These are phyloP conservation scores for Napeogenes sylphis DNA, from an alignment of 2,888 invertebrate genomes.

Conservation along the genomic window DNA sequence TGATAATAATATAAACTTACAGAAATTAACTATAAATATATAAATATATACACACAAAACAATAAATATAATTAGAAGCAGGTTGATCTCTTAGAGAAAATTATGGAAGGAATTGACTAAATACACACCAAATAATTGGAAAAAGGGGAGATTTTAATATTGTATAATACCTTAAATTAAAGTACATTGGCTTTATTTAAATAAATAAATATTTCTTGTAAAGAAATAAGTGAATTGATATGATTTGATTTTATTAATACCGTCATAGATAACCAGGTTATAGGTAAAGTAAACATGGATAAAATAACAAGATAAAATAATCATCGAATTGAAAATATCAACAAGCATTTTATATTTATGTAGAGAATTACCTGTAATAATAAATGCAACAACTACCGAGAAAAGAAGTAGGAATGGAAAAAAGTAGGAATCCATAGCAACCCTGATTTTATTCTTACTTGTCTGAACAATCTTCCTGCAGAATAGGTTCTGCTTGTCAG, in stretches of 20 bases:
- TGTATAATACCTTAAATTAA: background rate
- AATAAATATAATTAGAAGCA: no score
- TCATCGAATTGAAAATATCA: background rate
- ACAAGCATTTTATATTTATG: background rate
- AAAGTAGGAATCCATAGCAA: no score
- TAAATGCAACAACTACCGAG: background rate
- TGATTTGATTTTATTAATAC: background rate
- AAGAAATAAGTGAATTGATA: no score
- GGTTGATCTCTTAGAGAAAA: no score
- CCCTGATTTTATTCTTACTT: constrained; percentile 59
- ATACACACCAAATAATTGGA: no score
- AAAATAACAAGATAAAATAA: background rate
- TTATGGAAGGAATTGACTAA: no score
- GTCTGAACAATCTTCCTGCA: constrained; percentile 85
- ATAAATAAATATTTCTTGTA: no score
- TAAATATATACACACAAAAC: no score
- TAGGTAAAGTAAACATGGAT: background rate
- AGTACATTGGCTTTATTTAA: background rate
- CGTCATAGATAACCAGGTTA: background rate
- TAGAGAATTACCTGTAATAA: background rate
- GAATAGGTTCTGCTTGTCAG: constrained; percentile 67
- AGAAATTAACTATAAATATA: no score
- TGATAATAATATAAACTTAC: no score
- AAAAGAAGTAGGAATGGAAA: background rate
- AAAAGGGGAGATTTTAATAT: no score